Base-by-base conservation (phyloP, 2,888 invertebrate genomes). In the Pyrocoelia pectoralis region DNA sequence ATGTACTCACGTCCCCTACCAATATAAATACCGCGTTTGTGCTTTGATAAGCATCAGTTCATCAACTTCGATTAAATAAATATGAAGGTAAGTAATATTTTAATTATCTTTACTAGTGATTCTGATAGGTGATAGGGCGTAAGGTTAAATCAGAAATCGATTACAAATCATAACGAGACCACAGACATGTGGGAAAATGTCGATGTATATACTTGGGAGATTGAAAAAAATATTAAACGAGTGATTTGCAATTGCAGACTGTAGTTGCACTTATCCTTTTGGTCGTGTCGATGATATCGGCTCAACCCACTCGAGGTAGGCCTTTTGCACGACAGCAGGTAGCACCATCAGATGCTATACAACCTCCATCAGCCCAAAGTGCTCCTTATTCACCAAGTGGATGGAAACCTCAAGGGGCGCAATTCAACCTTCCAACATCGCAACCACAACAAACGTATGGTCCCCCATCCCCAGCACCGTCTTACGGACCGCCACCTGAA, bases 391-490 rank as follows among this genome's bases (percentile, higher is more conserved):
- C 73, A 15, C 72, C 83, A 1, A 79, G 83, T 10, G 83, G 82
- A 24, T 84, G 82, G 81, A 79, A 73, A 62, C 84, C 84, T 17
- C 72, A 77, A 9, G 84, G 84, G 10, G 80, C 81, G 48, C 71
- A 79, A 1, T 83, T 84, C 57, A 76, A 79, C 59, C 74, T 83
- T 2, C 84, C 83, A 1, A 71, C 76, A 67, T 48, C 49, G 10
- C 56, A 74, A 54, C 76, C 75, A 43, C 73, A 72, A 62, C 65
- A 62, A 15, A 52, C 70, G 33, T 73, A 77, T 56, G 76, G 74
- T 13, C 73, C 77, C 24, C 73, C 74, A 54, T 70, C 72, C 24
- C 68, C 66, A n/a, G 59, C 59, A 71, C 76, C 38, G 1, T 61
- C 70, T 15, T 77, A 79, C 57, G 77, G 76, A 52, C 76, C 78